Base-by-base conservation (phyloP, 2,113 vertebrate genomes). In the Catagonus wagneri region DNA sequence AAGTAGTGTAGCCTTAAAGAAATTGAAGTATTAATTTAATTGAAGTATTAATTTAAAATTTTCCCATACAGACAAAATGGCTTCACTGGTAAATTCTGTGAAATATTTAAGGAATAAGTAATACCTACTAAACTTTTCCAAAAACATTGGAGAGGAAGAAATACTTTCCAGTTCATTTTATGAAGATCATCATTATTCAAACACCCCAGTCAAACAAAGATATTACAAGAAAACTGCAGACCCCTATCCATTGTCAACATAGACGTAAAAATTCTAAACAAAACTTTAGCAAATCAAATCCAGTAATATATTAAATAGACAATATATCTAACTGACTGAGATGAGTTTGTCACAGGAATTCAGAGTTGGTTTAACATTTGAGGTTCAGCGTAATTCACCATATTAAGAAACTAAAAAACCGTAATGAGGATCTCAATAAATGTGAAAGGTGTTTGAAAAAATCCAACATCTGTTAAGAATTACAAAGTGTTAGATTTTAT, bases 31-130 rank as follows among this genome's bases (percentile, higher is more conserved):
- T n/a, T n/a, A n/a, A n/a, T n/a, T n/a, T n/a, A n/a, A n/a, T n/a
- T n/a, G n/a, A n/a, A n/a, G n/a, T n/a, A n/a, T n/a, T n/a, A 86
- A 54, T n/a, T 78, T 86, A 32, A 93, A 83, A 76, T 72, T 15
- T 87, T 69, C 44, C 29, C 9, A 27, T 32, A 52, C 23, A 50
- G 54, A 78, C 32, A 93, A 83, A 66, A 36, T 63, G 19, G 17
- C n/a, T 36, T 92, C n/a, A 56, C 12, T 94, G 6, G 6, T 92
- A 94, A 92, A 80, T 97, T 89, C 54, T 83, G 36, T 81, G 25
- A 76, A 72, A 50, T 97, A 72, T 58, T 25, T 84, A 80, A 80
- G 76, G 74, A n/a, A 6, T 72, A 66, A 90, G 39, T 63, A 69
- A 71, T 90, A 63, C 34, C 34, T 83, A 20, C 1, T 12, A 94